Conservation (phyloP, 2,113 vertebrate species). For the Notiomystis cincta region DNA sequence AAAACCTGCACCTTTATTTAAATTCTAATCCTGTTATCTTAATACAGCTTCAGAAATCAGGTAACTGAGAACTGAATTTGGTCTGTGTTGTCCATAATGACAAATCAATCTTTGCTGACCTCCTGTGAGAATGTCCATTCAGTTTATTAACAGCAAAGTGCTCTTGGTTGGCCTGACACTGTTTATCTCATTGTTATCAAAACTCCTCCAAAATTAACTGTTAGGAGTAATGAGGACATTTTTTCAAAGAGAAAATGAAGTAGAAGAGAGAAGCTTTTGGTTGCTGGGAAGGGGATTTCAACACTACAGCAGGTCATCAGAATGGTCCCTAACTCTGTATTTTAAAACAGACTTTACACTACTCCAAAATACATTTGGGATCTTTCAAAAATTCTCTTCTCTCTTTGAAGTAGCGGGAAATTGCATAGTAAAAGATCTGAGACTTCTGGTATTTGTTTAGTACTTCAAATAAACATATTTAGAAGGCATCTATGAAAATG, state of each 20-base stretch:
- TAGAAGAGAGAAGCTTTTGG: not conserved
- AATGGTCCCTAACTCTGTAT: not conserved
- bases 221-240: not conserved
- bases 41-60: not conserved
- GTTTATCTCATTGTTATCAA: constrained; percentile 1
- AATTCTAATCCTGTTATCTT: not conserved
- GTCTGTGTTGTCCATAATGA: not conserved
- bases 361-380: not conserved
- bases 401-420: not conserved
- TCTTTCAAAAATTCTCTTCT: not conserved
- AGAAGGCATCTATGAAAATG: not conserved
- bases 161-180: not conserved
- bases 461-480: not conserved
- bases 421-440: not conserved
- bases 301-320: not conserved
- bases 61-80: not conserved
- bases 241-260: not conserved
- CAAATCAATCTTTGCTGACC: not conserved
- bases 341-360: not conserved
- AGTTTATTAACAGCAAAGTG: not conserved
- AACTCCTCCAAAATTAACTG: not conserved
- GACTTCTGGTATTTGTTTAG: not conserved
- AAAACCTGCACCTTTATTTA: not conserved
- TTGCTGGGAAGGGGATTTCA: not conserved
- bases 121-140: not conserved